Evolutionary conservation across 2,797 vertebrate species (phyloP).

Genomic region (Rhinophrynus dorsalis): DNA sequence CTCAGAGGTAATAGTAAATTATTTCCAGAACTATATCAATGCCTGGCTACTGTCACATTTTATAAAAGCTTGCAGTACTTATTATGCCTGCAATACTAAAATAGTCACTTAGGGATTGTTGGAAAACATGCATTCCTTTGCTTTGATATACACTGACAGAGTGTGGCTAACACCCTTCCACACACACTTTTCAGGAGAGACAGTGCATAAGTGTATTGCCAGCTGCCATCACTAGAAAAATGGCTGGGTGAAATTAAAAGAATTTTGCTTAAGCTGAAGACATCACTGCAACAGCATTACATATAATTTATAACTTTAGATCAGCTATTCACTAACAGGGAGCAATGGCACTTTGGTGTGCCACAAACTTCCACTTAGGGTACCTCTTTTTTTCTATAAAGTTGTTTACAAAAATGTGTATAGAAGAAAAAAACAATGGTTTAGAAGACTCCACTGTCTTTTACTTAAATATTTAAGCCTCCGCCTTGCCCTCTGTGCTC

Average conservation of each 20-base stretch:
- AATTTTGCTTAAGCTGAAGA: too few relatives aligned
- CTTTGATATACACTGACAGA: slow-evolving; percentile 47
- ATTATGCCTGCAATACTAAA: slow-evolving; percentile 27
- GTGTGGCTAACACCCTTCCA: slow-evolving; percentile 48
- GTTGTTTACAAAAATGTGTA: too few relatives aligned
- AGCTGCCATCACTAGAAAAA: slow-evolving; percentile 21
- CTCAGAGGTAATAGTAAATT: slow-evolving; percentile 8
- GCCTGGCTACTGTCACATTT: slow-evolving; percentile 21
- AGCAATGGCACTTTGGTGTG: too few relatives aligned
- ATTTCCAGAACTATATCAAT: slow-evolving; percentile 23
- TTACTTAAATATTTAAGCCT: too few relatives aligned
- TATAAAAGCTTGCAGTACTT: slow-evolving; percentile 31
- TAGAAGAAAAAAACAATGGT: too few relatives aligned
- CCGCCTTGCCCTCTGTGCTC: too few relatives aligned
- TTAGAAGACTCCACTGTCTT: too few relatives aligned
- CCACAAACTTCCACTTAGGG: too few relatives aligned
- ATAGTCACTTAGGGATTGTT: slow-evolving; percentile 19
- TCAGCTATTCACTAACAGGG: too few relatives aligned
- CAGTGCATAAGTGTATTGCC: slow-evolving; percentile 24
- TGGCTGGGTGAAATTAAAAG: background rate
- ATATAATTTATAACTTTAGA: too few relatives aligned
- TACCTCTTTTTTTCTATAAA: too few relatives aligned
- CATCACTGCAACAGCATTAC: too few relatives aligned
- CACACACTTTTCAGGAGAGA: slow-evolving; percentile 25
- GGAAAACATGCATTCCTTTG: slow-evolving; percentile 41